Conservation (phyloP, 1,140 invertebrate species). For the Monomorium pharaonis region DNA sequence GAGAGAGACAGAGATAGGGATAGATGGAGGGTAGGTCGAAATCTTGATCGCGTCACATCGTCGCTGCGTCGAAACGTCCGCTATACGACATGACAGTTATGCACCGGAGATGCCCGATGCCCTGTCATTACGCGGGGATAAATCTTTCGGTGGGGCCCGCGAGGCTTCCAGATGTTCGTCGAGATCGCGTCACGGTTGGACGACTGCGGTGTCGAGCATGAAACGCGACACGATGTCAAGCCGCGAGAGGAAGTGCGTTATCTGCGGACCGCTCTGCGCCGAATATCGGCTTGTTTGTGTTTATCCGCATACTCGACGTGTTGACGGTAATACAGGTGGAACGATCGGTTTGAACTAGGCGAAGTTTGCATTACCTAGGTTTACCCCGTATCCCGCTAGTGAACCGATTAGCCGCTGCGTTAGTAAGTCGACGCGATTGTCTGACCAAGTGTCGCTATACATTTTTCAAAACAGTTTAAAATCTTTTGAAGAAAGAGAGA, state of each 20-base stretch:
- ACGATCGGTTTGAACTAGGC: slow-evolving; percentile 32
- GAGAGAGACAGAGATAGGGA: background rate
- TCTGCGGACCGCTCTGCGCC: slow-evolving; percentile 16
- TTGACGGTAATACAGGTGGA: slow-evolving; percentile 35
- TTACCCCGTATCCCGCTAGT: slow-evolving; percentile 23
- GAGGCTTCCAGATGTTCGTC: slow-evolving; percentile 63
- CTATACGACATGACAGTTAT: slow-evolving; percentile 74
- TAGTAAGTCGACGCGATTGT: slow-evolving; percentile 27
- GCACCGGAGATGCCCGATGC: slow-evolving; percentile 69
- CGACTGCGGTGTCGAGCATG: slow-evolving; percentile 40
- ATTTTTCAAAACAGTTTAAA: background rate
- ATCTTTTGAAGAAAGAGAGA: no score
- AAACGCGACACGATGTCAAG: slow-evolving; percentile 61
- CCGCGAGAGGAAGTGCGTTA: slow-evolving; percentile 46
- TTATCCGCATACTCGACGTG: slow-evolving; percentile 40
- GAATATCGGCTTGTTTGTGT: slow-evolving; percentile 48
- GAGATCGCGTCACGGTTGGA: slow-evolving; percentile 55
- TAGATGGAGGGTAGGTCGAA: slow-evolving; percentile 38
- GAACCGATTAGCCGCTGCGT: slow-evolving; percentile 27
- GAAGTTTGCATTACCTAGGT: slow-evolving; percentile 42
- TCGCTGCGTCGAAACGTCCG: slow-evolving; percentile 44
- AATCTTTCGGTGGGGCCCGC: slow-evolving; percentile 60
- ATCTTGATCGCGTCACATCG: slow-evolving; percentile 74
- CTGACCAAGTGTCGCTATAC: background rate
- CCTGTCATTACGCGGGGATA: slow-evolving; percentile 72